Conservation (phyloP, 2,113 vertebrate species). For the Sclerurus mexicanus region DNA sequence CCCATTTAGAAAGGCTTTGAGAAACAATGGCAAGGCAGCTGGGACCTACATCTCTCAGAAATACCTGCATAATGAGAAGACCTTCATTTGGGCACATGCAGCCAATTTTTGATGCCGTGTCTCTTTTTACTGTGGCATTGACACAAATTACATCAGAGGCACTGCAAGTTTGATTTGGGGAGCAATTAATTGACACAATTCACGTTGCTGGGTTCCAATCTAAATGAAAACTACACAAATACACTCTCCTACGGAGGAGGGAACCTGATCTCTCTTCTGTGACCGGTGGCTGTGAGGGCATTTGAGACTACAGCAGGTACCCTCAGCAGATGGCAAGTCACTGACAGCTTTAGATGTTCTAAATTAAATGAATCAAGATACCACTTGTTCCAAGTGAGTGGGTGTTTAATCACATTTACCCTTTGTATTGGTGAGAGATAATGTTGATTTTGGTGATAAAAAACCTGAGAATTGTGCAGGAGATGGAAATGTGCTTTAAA, state of each 20-base stretch:
- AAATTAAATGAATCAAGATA: constrained; percentile 52
- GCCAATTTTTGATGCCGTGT: not conserved
- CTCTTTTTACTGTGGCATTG: not conserved
- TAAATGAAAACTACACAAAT: not conserved
- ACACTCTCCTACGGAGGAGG: not conserved
- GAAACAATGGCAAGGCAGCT: not conserved
- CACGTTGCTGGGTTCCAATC: not conserved
- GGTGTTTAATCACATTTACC: constrained; percentile 38
- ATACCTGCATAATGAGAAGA: not conserved
- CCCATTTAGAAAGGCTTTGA: not conserved
- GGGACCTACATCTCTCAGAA: not conserved
- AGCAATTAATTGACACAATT: not conserved
- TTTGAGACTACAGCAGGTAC: constrained; percentile 9
- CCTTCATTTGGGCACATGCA: not conserved
- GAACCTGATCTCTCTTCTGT: not conserved
- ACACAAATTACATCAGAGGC: not conserved
- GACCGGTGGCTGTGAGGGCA: not conserved
- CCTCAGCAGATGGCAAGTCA: constrained; percentile 34
- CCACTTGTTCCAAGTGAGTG: constrained; percentile 37
- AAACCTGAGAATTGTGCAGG: not conserved
- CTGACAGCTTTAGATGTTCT: constrained; percentile 16
- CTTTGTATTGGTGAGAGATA: constrained; percentile 25
- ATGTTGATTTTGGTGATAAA: constrained; percentile 30
- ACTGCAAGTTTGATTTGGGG: not conserved
- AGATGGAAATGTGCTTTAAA: constrained; percentile 7